phyloP scores from a whole-genome alignment of 2,888 invertebrate genomes.

The Nephrocerus scutellatus region DNA sequence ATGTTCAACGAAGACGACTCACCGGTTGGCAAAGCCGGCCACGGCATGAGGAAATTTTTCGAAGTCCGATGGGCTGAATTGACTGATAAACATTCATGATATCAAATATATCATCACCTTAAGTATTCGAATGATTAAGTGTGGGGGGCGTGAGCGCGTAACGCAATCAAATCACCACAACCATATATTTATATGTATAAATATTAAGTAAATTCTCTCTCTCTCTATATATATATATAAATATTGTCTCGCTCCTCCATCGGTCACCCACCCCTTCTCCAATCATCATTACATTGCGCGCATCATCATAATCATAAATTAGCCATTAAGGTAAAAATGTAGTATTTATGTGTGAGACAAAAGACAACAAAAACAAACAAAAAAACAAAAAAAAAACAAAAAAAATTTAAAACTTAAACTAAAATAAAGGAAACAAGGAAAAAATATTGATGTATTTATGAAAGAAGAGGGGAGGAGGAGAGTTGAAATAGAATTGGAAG shows the following conservation, averaged over 20 bases:
- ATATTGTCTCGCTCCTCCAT: too few species aligned
- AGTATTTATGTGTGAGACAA: conserved; percentile 23
- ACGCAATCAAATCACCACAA: too few species aligned
- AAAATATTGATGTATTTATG: conserved; percentile 14
- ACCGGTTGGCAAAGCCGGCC: conserved; percentile 94
- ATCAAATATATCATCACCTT: conserved; percentile 35
- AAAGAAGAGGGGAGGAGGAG: conserved; percentile 13
- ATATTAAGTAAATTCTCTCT: too few species aligned
- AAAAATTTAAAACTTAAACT: too few species aligned
- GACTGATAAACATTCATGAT: conserved; percentile 49
- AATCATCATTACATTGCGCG: too few species aligned
- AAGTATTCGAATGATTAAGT: conserved; percentile 29
- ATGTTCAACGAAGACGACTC: conserved; percentile 98
- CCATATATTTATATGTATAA: too few species aligned
- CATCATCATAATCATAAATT: too few species aligned
- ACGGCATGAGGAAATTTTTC: conserved; percentile 87
- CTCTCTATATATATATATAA: too few species aligned
- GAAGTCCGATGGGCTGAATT: conserved; percentile 80
- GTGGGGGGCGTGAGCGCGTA: too few species aligned
- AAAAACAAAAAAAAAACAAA: conserved; percentile 20
- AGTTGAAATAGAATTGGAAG: too few species aligned
- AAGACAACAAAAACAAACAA: conserved; percentile 10
- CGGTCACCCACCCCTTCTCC: too few species aligned
- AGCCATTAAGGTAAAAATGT: too few species aligned
- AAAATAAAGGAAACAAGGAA: conserved; percentile 21